These are phyloP conservation scores for Palythoa heliodiscus DNA, from an alignment of 92 coral and sea anemone genomes.

Conservation along the genomic window DNA sequence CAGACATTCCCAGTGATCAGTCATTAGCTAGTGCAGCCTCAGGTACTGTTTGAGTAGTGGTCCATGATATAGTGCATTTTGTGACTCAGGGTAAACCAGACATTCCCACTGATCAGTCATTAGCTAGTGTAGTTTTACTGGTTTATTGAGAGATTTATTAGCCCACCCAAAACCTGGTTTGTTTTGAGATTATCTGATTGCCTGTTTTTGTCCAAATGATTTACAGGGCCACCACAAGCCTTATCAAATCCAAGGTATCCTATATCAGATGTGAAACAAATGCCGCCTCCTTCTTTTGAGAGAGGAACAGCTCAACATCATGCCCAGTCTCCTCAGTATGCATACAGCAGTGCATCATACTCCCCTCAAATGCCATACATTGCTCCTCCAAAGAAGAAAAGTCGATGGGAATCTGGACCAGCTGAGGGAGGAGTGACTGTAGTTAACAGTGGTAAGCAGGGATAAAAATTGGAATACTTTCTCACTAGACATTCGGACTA, in stretches of 20 bases:
- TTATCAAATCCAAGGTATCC: conserved; percentile 3
- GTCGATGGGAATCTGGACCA: conserved; percentile 78
- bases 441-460: conserved; percentile 50
- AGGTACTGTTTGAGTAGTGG: conserved; percentile 39
- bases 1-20: conserved; percentile 63
- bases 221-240: conserved; percentile 27
- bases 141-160: not conserved
- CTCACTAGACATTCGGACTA: too few relatives aligned
- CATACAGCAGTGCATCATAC: conserved; percentile 25
- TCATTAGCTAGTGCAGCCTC: conserved; percentile 56
- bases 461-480: too few relatives aligned
- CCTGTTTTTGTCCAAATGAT: not conserved
- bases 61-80: too few relatives aligned
- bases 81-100: too few relatives aligned
- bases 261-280: conserved; percentile 23
- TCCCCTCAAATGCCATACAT: conserved; percentile 20
- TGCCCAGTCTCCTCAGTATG: conserved; percentile 33
- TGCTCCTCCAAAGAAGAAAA: conserved; percentile 57
- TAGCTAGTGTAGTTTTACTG: too few relatives aligned
- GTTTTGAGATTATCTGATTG: too few relatives aligned
- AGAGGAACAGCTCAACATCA: conserved; percentile 31
- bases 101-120: too few relatives aligned
- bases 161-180: not conserved
- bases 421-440: conserved; percentile 53
- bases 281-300: conserved; percentile 39